Percentiles rank a stretch among this genome's conserved stretches.
These are phyloP conservation scores for Lordiphosa andalusiaca DNA, from an alignment of 2,888 invertebrate genomes.

Conservation along the genomic window DNA sequence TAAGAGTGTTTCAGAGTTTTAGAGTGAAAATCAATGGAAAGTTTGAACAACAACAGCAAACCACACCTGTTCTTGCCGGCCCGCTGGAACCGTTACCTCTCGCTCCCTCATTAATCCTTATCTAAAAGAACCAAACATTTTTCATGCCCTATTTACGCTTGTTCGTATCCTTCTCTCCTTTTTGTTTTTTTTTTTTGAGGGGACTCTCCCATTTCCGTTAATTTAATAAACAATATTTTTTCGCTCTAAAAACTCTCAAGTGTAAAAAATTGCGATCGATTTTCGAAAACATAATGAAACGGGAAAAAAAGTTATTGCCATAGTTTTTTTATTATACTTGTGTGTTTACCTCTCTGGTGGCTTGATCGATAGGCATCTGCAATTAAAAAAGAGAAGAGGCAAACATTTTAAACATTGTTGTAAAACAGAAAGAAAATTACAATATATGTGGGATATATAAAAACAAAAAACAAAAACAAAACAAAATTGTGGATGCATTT, in stretches of 20 bases:
- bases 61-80: slow-evolving; percentile 24
- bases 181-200: background rate
- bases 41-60: slow-evolving; percentile 20
- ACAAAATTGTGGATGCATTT: slow-evolving; percentile 28
- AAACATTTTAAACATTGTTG: slow-evolving; percentile 49
- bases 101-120: slow-evolving; percentile 24
- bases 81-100: slow-evolving; percentile 27
- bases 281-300: slow-evolving; percentile 15
- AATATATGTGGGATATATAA: slow-evolving; percentile 11
- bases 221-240: slow-evolving; percentile 60
- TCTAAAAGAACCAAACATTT: slow-evolving; percentile 12
- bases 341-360: slow-evolving; percentile 86
- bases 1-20: slow-evolving; percentile 72
- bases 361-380: slow-evolving; percentile 88
- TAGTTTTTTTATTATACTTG: slow-evolving; percentile 68
- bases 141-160: slow-evolving; percentile 38
- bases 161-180: slow-evolving; percentile 41
- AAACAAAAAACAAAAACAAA: slow-evolving; percentile 5
- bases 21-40: slow-evolving; percentile 1
- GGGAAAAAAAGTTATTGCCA: slow-evolving; percentile 54
- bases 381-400: slow-evolving; percentile 84
- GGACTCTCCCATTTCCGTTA: slow-evolving; percentile 50
- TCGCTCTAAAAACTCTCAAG: slow-evolving; percentile 80
- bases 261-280: slow-evolving; percentile 58
- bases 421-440: slow-evolving; percentile 17